A percentile compares a stretch with the other conserved stretches of the same genome.
These are phyloP conservation scores for Ostrea edulis DNA, from an alignment of 1,140 invertebrate genomes.

Conservation along the genomic window DNA sequence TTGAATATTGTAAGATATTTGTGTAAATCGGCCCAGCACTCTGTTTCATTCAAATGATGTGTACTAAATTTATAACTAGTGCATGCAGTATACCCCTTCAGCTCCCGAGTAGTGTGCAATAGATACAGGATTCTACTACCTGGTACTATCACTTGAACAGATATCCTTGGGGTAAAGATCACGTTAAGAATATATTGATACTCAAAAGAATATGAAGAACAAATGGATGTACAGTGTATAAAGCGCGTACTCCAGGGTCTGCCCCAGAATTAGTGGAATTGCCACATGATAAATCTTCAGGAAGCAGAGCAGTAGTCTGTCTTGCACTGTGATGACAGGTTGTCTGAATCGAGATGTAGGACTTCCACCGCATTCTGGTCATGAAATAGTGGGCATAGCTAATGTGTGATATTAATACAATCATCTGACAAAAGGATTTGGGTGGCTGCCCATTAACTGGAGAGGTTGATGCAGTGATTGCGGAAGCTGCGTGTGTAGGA, in stretches of 20 bases:
- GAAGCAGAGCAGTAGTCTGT: background rate
- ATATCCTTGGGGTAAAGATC: too few species aligned
- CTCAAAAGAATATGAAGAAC: too few species aligned
- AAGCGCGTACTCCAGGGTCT: background rate
- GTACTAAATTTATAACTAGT: too few species aligned
- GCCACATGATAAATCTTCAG: background rate
- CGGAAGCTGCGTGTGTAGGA: conserved; percentile 10
- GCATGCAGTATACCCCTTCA: too few species aligned
- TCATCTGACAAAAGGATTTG: conserved; percentile 25
- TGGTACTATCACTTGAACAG: too few species aligned
- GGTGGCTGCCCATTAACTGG: background rate
- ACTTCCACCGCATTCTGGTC: background rate
- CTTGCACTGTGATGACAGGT: background rate
- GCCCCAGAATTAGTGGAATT: background rate
- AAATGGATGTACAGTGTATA: background rate
- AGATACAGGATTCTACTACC: too few species aligned
- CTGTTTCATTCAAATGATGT: too few species aligned
- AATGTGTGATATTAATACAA: conserved; percentile 7
- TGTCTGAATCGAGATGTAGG: conserved; percentile 11
- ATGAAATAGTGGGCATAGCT: conserved; percentile 10
- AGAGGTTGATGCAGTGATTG: background rate
- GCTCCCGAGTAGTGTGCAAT: too few species aligned
- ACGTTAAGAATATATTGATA: too few species aligned
- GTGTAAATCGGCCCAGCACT: too few species aligned
- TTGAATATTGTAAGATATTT: too few species aligned